phyloP scores from a whole-genome alignment of 1,140 invertebrate species.

The Drosophila chauvacae region DNA sequence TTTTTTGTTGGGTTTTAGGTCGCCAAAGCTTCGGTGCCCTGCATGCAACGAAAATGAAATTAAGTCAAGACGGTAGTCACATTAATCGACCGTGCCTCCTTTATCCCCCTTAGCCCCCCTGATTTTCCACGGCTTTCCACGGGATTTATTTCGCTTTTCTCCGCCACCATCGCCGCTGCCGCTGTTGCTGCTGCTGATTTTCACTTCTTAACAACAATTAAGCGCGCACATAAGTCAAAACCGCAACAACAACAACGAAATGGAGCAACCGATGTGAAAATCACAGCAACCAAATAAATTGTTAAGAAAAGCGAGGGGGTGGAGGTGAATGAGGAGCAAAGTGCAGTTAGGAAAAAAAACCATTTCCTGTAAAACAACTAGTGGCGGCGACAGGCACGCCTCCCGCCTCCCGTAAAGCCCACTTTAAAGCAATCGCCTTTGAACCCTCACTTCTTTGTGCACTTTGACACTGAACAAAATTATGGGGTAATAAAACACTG shows the following conservation, averaged over 20 bases:
- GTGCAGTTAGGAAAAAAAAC: conserved; percentile 62
- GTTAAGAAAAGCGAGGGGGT: conserved; percentile 30
- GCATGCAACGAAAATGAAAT: conserved; percentile 76
- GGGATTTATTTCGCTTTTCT: conserved; percentile 71
- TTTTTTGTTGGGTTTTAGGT: conserved; percentile 50
- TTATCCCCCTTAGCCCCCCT: conserved; percentile 23
- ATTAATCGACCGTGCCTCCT: conserved; percentile 65
- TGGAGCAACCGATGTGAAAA: conserved; percentile 71
- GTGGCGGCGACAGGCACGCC: conserved; percentile 60
- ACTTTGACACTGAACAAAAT: conserved; percentile 1
- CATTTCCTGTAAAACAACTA: conserved; percentile 78
- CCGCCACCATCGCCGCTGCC: conserved; percentile 2
- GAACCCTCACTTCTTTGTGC: conserved; percentile 10
- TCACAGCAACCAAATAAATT: conserved; percentile 40
- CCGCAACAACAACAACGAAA: conserved; percentile 74
- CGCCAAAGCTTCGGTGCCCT: conserved; percentile 52
- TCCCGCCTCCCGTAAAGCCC: conserved; percentile 12
- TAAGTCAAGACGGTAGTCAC: conserved; percentile 80
- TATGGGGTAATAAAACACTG: rapidly evolving
- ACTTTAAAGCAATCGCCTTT: conserved; percentile 67
- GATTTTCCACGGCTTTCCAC: conserved; percentile 64
- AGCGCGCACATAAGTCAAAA: conserved; percentile 80
- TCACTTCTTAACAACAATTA: conserved; percentile 83
- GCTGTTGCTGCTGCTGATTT: conserved; percentile 63
- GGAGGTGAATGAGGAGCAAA: conserved; percentile 42